Conservation (phyloP, 2,888 invertebrate genomes). For the Diarsia brunnea region DNA sequence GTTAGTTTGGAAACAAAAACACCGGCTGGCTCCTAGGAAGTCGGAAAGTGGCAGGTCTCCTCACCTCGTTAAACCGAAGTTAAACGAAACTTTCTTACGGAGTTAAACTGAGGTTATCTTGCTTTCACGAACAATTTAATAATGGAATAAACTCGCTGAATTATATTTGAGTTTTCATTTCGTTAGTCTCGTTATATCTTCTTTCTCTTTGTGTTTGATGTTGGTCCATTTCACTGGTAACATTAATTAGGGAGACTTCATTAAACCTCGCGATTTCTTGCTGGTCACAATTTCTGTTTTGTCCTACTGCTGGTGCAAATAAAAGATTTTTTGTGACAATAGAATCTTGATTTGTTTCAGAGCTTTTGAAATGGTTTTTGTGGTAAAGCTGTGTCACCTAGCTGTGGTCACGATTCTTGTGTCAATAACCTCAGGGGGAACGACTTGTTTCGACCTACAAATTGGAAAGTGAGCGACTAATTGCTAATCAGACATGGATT, state of each 20-base stretch:
- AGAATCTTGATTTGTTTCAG: constrained; percentile 54
- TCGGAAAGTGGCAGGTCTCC: constrained; percentile 67
- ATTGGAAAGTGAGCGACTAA: constrained; percentile 49
- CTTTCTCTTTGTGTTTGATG: constrained; percentile 67
- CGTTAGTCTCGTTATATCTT: constrained; percentile 69
- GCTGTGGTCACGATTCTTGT: constrained; percentile 37
- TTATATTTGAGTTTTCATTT: constrained; percentile 82
- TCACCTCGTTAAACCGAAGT: constrained; percentile 76
- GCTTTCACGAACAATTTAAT: constrained; percentile 89
- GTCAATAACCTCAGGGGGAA: constrained; percentile 37
- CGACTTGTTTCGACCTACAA: constrained; percentile 34
- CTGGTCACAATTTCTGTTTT: constrained; percentile 62
- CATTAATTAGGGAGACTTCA: constrained; percentile 70
- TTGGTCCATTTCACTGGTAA: constrained; percentile 63
- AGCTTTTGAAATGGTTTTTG: constrained; percentile 42
- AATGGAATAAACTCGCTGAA: constrained; percentile 84
- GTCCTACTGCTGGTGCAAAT: constrained; percentile 54
- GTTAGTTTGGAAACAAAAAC: constrained; percentile 69
- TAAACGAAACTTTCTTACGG: constrained; percentile 72
- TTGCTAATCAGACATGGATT: constrained; percentile 57
- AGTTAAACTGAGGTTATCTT: constrained; percentile 82
- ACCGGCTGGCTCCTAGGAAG: constrained; percentile 62
- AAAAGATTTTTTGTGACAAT: constrained; percentile 53
- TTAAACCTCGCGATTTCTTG: constrained; percentile 64
- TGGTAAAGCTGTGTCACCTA: constrained; percentile 36